Conservation (phyloP, 2,888 invertebrate genomes). For the Cerastis leucographa region DNA sequence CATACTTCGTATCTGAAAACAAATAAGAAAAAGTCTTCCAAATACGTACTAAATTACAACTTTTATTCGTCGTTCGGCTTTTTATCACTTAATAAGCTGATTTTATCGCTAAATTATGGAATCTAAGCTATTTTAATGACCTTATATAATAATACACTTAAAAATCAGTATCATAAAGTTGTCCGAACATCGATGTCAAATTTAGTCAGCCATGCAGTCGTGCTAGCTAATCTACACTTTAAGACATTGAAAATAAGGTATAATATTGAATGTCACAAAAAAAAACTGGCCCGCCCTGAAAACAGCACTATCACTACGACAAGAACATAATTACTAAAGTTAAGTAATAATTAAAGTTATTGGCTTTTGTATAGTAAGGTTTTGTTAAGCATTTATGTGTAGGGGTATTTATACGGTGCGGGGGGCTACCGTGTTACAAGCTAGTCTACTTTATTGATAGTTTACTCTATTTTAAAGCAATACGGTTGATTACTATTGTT, state of each 20-base stretch:
- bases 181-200: background rate
- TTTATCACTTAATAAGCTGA: background rate
- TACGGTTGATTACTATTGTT: constrained; percentile 35
- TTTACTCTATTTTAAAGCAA: constrained; percentile 27
- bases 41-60: background rate
- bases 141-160: constrained; percentile 1
- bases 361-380: constrained; percentile 60
- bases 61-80: background rate
- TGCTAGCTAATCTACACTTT: background rate
- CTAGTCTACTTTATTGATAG: constrained; percentile 66
- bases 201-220: background rate
- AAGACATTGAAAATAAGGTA: background rate
- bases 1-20: background rate
- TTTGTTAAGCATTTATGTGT: constrained; percentile 58
- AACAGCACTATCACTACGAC: constrained; percentile 17
- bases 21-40: background rate
- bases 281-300: background rate
- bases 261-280: background rate
- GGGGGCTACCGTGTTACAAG: constrained; percentile 57
- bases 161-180: background rate
- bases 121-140: too few relatives aligned
- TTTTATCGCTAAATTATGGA: background rate
- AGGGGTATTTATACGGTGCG: constrained; percentile 52
- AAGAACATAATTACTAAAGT: constrained; percentile 4
- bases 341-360: constrained; percentile 36